phyloP scores from a whole-genome alignment of 2,113 vertebrate genomes.

The Notechis scutatus region DNA sequence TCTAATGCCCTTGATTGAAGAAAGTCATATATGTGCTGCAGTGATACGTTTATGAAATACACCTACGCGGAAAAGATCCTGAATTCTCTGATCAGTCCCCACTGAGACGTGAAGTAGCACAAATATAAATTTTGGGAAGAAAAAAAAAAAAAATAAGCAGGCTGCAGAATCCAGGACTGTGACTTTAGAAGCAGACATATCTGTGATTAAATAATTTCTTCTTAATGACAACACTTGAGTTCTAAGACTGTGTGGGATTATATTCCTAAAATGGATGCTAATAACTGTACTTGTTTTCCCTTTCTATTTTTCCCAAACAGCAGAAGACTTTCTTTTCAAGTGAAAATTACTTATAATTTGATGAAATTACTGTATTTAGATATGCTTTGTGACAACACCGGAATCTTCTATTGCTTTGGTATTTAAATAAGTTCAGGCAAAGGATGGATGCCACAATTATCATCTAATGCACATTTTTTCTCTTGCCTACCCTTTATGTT shows the following conservation, averaged over 20 bases:
- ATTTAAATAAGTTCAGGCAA: neutral
- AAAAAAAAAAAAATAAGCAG: neutral
- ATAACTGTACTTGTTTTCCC: neutral
- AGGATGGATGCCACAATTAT: neutral
- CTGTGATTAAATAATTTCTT: neutral
- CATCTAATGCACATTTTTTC: neutral
- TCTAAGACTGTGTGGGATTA: neutral
- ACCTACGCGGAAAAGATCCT: neutral
- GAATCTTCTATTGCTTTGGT: neutral
- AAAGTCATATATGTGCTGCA: neutral
- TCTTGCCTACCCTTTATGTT: neutral
- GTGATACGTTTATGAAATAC: neutral
- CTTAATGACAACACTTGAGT: neutral
- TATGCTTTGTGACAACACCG: neutral
- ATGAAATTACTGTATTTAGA: neutral
- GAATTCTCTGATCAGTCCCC: neutral
- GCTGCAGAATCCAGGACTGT: neutral
- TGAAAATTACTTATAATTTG: neutral
- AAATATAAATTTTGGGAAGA: neutral
- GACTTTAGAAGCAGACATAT: neutral
- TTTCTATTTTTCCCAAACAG: neutral
- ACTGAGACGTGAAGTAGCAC: neutral
- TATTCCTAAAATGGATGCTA: neutral
- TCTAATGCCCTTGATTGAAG: neutral
- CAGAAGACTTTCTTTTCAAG: neutral